These are phyloP conservation scores for Colinus virginianus DNA, from an alignment of 2,113 vertebrate species.

Conservation along the genomic window DNA sequence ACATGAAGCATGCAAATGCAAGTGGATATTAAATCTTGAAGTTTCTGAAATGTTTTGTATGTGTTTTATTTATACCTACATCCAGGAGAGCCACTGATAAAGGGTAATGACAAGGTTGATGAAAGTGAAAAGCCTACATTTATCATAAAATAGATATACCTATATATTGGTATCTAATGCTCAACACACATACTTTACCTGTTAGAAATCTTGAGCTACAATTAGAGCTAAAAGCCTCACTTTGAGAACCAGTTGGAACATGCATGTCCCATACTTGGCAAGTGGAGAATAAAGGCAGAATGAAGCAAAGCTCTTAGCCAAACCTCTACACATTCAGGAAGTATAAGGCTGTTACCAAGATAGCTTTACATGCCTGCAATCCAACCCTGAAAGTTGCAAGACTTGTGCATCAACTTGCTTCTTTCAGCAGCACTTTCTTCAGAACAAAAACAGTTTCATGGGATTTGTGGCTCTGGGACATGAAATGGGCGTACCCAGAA, in stretches of 20 bases:
- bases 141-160: background rate
- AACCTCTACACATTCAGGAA: background rate
- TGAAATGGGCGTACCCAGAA: background rate
- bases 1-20: background rate
- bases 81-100: background rate
- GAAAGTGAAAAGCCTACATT: slow-evolving; percentile 16
- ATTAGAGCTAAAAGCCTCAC: background rate
- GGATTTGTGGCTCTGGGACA: background rate
- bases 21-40: slow-evolving; percentile 26
- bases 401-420: background rate
- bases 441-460: background rate
- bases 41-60: background rate
- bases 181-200: background rate
- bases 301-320: background rate
- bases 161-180: background rate
- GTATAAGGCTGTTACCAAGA: background rate
- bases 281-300: background rate
- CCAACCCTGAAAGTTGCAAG: background rate
- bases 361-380: background rate
- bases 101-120: background rate
- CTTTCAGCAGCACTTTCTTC: background rate
- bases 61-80: background rate
- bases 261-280: background rate
- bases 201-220: background rate
- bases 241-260: background rate